These are phyloP conservation scores for Ptychadena robeensis DNA, from an alignment of 2,797 vertebrate genomes.

Conservation along the genomic window DNA sequence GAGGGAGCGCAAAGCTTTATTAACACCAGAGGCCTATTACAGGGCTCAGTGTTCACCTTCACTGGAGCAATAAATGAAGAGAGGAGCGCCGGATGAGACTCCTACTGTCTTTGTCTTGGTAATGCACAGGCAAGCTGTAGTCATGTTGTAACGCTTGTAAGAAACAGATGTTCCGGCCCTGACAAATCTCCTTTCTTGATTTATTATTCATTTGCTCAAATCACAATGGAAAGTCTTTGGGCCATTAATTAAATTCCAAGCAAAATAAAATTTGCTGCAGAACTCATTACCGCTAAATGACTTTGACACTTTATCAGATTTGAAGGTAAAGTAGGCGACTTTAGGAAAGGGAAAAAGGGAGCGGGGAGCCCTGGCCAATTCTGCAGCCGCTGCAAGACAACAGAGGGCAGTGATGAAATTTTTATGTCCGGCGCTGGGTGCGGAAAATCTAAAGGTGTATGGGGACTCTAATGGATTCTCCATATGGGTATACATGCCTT, in stretches of 20 bases:
- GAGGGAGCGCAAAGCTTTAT: slow-evolving; percentile 89
- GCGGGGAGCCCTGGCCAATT: slow-evolving; percentile 77
- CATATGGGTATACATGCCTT: background rate
- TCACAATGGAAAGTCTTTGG: slow-evolving; percentile 93
- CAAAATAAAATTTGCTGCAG: slow-evolving; percentile 90
- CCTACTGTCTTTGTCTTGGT: slow-evolving; percentile 86
- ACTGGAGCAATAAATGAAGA: slow-evolving; percentile 99
- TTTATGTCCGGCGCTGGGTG: slow-evolving; percentile 79
- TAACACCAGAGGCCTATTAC: slow-evolving; percentile 98
- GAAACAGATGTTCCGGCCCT: slow-evolving; percentile 96
- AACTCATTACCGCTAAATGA: slow-evolving; percentile 90
- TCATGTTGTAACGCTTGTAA: slow-evolving; percentile 90
- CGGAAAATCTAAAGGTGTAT: too few relatives aligned
- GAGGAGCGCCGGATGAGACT: slow-evolving; percentile 85
- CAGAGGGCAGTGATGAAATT: slow-evolving; percentile 83
- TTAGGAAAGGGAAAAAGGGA: slow-evolving; percentile 83
- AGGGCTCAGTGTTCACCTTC: slow-evolving; percentile 98
- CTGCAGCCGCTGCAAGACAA: slow-evolving; percentile 85
- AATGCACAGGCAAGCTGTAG: slow-evolving; percentile 83
- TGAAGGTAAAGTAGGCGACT: slow-evolving; percentile 88
- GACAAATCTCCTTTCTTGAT: slow-evolving; percentile 94
- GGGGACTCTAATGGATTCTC: too few relatives aligned
- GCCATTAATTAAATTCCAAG: slow-evolving; percentile 94
- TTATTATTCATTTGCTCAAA: slow-evolving; percentile 95
- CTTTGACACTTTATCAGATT: slow-evolving; percentile 90